A percentile compares a stretch with the other conserved stretches of the same genome.
Conservation (phyloP, 2,113 vertebrate genomes). For the Rhombomys opimus region DNA sequence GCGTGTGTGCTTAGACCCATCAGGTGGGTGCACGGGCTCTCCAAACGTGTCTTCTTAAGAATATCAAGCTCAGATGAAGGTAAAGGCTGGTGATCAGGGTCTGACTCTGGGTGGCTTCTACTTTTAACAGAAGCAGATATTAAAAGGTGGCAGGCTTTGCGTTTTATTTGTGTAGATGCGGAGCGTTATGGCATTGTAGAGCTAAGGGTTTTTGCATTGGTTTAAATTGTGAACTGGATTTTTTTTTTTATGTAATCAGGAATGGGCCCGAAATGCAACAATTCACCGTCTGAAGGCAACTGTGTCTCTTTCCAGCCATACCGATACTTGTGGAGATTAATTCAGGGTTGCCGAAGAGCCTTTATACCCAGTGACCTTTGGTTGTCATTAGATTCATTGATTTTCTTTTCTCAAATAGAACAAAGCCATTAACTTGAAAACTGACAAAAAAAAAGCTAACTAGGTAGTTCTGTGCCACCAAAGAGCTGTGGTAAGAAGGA, state of each 20-base stretch:
- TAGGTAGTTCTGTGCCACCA: slow-evolving; percentile 2
- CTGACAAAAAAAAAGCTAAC: background rate
- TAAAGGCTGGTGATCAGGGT: background rate
- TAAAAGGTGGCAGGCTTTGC: slow-evolving; percentile 13
- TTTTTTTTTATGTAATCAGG: slow-evolving; percentile 28
- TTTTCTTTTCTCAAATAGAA: slow-evolving; percentile 64
- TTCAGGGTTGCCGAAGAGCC: background rate
- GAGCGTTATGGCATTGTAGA: background rate
- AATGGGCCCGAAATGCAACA: slow-evolving; percentile 36
- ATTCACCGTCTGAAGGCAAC: slow-evolving; percentile 23
- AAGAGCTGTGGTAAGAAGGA: slow-evolving; percentile 23
- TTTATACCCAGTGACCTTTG: slow-evolving; percentile 53
- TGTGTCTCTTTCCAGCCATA: background rate
- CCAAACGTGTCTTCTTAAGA: background rate
- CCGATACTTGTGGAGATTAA: slow-evolving; percentile 49
- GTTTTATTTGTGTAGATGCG: background rate
- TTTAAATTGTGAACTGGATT: background rate
- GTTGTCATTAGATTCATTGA: slow-evolving; percentile 51
- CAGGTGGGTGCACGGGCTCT: background rate
- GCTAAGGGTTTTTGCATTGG: slow-evolving; percentile 42
- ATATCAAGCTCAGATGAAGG: background rate
- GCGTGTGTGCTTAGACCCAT: background rate
- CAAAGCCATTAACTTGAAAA: slow-evolving; percentile 72
- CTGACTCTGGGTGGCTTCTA: background rate
- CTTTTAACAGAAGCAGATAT: slow-evolving; percentile 13